Conservation (phyloP, 2,888 invertebrate genomes). For the Teleiodes luculella region DNA sequence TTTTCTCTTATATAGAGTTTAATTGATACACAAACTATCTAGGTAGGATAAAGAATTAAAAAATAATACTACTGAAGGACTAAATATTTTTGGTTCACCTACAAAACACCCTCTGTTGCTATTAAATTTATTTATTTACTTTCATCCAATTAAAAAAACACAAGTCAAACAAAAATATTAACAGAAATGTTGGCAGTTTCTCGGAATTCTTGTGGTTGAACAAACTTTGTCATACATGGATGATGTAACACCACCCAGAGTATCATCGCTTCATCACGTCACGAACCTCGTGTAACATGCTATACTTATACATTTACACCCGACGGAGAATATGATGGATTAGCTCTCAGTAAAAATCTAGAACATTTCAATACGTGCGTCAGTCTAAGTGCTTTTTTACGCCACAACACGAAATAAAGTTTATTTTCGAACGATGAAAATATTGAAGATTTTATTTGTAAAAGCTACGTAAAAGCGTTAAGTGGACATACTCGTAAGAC, state of each 20-base stretch:
- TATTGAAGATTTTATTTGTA: not conserved
- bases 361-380: conserved; percentile 2
- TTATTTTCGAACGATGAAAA: not conserved
- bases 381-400: conserved; percentile 5
- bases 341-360: conserved; percentile 4
- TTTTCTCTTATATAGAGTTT: too few species aligned
- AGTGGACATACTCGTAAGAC: not conserved
- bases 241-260: too few species aligned
- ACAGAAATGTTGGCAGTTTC: too few species aligned
- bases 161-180: too few species aligned
- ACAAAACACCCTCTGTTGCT: too few species aligned
- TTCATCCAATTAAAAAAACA: too few species aligned
- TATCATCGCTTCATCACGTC: not conserved
- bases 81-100: too few species aligned
- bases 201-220: too few species aligned
- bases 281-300: not conserved
- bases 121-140: too few species aligned
- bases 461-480: not conserved
- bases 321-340: conserved; percentile 3
- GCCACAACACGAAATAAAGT: not conserved
- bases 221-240: not conserved
- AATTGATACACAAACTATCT: too few species aligned
- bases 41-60: too few species aligned
- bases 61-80: too few species aligned
- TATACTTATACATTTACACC: not conserved